Percentiles rank a stretch among this genome's conserved stretches.
phyloP scores from a whole-genome alignment of 2,113 vertebrate genomes.

The Climacteris rufus region DNA sequence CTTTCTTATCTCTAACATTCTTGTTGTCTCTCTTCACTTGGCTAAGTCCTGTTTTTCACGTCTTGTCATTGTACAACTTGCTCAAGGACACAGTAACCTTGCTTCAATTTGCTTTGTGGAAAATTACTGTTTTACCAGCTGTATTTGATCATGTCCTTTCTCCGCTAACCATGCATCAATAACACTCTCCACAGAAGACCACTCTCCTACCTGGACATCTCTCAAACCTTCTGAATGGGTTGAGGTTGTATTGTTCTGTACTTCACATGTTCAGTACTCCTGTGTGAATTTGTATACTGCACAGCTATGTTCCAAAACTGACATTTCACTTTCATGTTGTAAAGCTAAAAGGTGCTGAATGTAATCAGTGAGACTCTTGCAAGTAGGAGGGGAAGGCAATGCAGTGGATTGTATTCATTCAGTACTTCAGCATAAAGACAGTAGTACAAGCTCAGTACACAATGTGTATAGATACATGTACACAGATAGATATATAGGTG shows the following conservation, averaged over 20 bases:
- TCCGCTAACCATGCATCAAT: too few species aligned
- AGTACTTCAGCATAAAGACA: neutral
- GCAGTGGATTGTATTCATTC: neutral
- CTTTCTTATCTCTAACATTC: too few species aligned
- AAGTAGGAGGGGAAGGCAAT: neutral
- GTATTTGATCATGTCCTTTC: too few species aligned
- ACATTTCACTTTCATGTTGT: neutral
- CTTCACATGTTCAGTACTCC: neutral
- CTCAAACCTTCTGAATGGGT: neutral
- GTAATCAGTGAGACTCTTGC: neutral
- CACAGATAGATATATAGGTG: neutral
- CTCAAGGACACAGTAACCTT: too few species aligned
- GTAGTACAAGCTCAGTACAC: neutral
- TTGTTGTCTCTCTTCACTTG: too few species aligned
- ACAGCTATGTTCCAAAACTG: neutral
- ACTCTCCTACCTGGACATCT: neutral
- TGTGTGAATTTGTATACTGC: neutral
- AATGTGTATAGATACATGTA: rapidly evolving
- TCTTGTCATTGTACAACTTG: too few species aligned
- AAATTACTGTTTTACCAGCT: too few species aligned
- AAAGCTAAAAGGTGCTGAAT: neutral
- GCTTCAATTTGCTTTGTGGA: too few species aligned
- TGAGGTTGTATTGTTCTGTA: neutral
- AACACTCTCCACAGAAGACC: too few species aligned
- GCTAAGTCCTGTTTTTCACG: too few species aligned